Evolutionary conservation across 2,113 vertebrate species (phyloP).

Genomic region (Chloebia gouldiae): DNA sequence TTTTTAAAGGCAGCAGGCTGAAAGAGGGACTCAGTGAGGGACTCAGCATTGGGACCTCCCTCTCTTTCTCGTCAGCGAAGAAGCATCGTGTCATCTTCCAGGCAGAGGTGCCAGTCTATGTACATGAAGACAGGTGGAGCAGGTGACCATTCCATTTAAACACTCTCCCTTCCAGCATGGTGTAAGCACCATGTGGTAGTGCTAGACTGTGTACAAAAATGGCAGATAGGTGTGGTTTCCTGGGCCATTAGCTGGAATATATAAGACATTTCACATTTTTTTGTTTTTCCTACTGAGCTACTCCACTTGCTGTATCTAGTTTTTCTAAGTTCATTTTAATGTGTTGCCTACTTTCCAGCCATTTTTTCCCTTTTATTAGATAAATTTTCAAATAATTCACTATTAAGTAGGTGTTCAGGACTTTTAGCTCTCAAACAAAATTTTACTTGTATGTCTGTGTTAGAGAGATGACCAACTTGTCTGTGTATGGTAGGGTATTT

Average conservation of each 20-base stretch:
- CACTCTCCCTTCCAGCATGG: not conserved
- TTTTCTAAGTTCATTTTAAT: not conserved
- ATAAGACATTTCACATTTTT: not conserved
- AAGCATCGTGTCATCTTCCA: not conserved
- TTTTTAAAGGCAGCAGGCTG: not conserved
- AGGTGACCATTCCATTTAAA: not conserved
- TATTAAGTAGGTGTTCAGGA: not conserved
- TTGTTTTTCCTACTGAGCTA: not conserved
- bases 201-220: not conserved
- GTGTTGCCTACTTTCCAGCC: not conserved
- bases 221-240: not conserved
- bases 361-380: not conserved
- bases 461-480: not conserved
- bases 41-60: not conserved
- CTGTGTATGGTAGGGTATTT: not conserved
- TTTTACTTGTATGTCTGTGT: not conserved
- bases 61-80: not conserved
- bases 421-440: not conserved
- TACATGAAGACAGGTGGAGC: not conserved
- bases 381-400: not conserved
- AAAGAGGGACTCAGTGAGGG: not conserved
- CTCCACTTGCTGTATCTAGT: not conserved
- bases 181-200: not conserved
- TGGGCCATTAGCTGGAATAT: not conserved
- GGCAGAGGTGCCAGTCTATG: not conserved